Base-by-base conservation (phyloP, 2,888 invertebrate species). In the Listrodromus nycthemerus region DNA sequence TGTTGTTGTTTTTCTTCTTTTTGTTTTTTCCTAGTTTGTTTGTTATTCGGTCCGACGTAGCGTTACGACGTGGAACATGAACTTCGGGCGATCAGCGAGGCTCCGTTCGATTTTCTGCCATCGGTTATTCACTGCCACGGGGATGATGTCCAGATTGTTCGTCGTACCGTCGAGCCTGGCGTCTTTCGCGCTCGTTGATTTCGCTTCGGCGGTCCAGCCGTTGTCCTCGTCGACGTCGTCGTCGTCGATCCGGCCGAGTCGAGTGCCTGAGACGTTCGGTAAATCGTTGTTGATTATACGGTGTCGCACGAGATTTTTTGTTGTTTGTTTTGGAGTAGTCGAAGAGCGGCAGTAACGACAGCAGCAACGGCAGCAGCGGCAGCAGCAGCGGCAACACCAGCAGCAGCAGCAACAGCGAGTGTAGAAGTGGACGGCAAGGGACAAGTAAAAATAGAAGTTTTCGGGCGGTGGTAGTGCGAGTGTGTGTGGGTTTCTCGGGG, bases 391-490 rank as follows among this genome's bases (percentile, higher is more conserved):
- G 41, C 33, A 69, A 30, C 30, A n/a, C 19, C 52, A 70, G n/a
- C 52, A 30, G 70, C n/a, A 52, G 52, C 70, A 33, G 33, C 70
- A 52, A 27, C 70, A 70, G 74, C 52, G 41, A 67, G 30, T 58
- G 76, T 58, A 58, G 58, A 45, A 27, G 58, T 33, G 66, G 61
- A 80, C 78, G 83, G 74, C 80, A 80, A 81, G 82, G 79, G 81
- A 83, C 69, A 80, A 86, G 86, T 86, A 86, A 86, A 86, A 86
- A 86, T 86, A 86, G 86, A 61, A 86, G 83, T 79, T 84, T 61
- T 83, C 80, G 80, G 83, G 76, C 80, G 83, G 75, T 70, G 75
- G 37, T 70, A 30, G 61, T 61, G 24, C 50, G 74, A 50, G 63
- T 48, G 73, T 69, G 75, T 48, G 48, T 4, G 41, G 63, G 66